These are phyloP conservation scores for Panagrolaimus sp. DNA, from an alignment of 1,140 invertebrate species.

Conservation along the genomic window DNA sequence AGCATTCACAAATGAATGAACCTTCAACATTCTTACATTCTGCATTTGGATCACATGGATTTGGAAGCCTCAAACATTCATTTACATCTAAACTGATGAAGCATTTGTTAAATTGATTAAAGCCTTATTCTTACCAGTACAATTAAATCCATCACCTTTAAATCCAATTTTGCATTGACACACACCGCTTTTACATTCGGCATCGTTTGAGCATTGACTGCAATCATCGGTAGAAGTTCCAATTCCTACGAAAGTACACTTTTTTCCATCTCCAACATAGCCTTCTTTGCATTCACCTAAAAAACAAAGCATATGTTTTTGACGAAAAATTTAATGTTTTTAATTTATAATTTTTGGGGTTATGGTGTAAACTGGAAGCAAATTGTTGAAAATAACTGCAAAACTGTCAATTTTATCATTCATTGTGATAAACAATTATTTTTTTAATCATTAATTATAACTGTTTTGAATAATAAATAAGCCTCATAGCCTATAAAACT, in stretches of 20 bases:
- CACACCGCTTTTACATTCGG: slow-evolving; percentile 34
- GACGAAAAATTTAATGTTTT: no score
- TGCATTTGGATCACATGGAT: slow-evolving; percentile 82
- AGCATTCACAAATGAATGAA: slow-evolving; percentile 75
- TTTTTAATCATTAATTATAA: no score
- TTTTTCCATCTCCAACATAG: slow-evolving; percentile 72
- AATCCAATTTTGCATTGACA: slow-evolving; percentile 77
- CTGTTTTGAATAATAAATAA: no score
- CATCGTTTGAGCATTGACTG: slow-evolving; percentile 29
- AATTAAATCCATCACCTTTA: slow-evolving; percentile 73
- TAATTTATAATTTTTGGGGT: no score
- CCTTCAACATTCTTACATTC: slow-evolving; percentile 78
- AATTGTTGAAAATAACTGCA: no score
- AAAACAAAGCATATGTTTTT: no score
- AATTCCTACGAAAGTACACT: slow-evolving; percentile 26
- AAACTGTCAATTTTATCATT: no score
- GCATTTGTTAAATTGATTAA: not conserved
- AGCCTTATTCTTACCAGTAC: slow-evolving; percentile 58
- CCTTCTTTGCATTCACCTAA: slow-evolving; percentile 74
- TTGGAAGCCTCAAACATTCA: slow-evolving; percentile 69
- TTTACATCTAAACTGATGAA: slow-evolving; percentile 74
- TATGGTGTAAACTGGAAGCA: no score
- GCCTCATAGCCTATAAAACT: no score
- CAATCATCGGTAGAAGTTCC: slow-evolving; percentile 35
- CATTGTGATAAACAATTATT: no score